A percentile compares a stretch with the other conserved stretches of the same genome.
These are phyloP conservation scores for Corapipo altera DNA, from an alignment of 2,113 vertebrate genomes.

Conservation along the genomic window DNA sequence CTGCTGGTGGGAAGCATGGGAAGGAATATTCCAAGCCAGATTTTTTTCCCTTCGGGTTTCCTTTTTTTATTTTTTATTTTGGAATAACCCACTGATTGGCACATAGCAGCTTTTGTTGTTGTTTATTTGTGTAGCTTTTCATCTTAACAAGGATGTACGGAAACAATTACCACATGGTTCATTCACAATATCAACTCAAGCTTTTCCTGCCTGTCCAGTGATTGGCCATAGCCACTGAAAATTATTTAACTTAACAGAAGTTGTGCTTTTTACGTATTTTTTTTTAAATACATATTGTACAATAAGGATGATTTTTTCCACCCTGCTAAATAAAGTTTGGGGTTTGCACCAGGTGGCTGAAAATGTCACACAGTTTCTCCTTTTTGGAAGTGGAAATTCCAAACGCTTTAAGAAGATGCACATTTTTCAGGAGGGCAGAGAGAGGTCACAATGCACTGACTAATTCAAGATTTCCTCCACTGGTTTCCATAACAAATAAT, in stretches of 20 bases:
- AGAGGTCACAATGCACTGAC: conserved; percentile 67
- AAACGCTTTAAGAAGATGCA: background rate
- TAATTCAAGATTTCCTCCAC: conserved; percentile 69
- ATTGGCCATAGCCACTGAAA: conserved; percentile 15
- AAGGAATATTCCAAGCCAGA: background rate
- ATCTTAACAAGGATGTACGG: conserved; percentile 63
- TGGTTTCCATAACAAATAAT: conserved; percentile 69
- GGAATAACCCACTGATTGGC: background rate
- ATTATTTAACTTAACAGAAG: background rate
- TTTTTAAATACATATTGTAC: background rate
- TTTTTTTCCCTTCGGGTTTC: background rate
- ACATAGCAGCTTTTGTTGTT: conserved; percentile 51
- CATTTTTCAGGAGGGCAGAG: conserved; percentile 42
- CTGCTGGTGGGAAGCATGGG: conserved; percentile 23
- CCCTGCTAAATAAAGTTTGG: background rate
- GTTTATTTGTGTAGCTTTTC: conserved; percentile 69
- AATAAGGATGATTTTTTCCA: background rate
- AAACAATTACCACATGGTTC: conserved; percentile 69
- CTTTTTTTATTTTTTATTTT: background rate
- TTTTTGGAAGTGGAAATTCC: background rate
- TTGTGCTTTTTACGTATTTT: background rate
- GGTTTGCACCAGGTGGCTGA: conserved; percentile 6
- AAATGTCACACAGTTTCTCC: background rate
- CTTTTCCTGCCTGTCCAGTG: conserved; percentile 36
- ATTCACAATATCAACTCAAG: conserved; percentile 59